Evolutionary conservation across 2,888 invertebrate genomes (phyloP).

Genomic region (Apamea anceps): DNA sequence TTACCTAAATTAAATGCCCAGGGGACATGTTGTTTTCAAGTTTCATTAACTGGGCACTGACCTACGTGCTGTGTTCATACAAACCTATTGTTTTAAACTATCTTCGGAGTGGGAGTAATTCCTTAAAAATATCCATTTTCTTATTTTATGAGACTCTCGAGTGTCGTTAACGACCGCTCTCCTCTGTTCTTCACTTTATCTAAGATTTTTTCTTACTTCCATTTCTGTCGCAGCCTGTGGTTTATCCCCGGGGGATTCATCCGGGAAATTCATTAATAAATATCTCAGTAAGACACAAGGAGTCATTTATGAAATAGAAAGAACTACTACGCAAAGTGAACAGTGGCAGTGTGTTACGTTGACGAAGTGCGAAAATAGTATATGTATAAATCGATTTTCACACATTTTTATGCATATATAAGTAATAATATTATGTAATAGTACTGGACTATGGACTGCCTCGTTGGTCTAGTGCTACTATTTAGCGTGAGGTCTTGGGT

Average conservation of each 20-base stretch:
- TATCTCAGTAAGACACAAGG: conserved; percentile 71
- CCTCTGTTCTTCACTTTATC: conserved; percentile 74
- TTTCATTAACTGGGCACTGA: conserved; percentile 29
- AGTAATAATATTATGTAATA: too few relatives aligned
- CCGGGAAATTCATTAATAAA: conserved; percentile 79
- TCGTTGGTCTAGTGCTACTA: too few relatives aligned
- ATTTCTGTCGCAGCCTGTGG: conserved; percentile 77
- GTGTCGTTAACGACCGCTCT: conserved; percentile 70
- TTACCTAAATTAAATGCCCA: conserved; percentile 33
- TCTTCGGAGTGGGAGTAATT: conserved; percentile 32
- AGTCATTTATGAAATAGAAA: conserved; percentile 70
- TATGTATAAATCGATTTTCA: too few relatives aligned
- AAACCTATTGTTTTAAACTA: conserved; percentile 24
- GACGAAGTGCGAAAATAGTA: neutral
- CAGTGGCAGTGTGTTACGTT: conserved; percentile 28
- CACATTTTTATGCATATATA: too few relatives aligned
- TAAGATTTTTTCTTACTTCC: conserved; percentile 78
- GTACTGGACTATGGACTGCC: too few relatives aligned
- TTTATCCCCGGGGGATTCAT: conserved; percentile 71
- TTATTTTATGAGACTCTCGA: conserved; percentile 73
- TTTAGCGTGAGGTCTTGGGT: too few relatives aligned
- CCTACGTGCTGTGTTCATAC: conserved; percentile 3
- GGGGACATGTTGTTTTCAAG: conserved; percentile 13
- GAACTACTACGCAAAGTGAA: conserved; percentile 59
- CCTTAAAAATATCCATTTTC: conserved; percentile 70